Evolutionary conservation across 1,140 invertebrate genomes (phyloP).

Genomic region (Drosophila nebulosa): DNA sequence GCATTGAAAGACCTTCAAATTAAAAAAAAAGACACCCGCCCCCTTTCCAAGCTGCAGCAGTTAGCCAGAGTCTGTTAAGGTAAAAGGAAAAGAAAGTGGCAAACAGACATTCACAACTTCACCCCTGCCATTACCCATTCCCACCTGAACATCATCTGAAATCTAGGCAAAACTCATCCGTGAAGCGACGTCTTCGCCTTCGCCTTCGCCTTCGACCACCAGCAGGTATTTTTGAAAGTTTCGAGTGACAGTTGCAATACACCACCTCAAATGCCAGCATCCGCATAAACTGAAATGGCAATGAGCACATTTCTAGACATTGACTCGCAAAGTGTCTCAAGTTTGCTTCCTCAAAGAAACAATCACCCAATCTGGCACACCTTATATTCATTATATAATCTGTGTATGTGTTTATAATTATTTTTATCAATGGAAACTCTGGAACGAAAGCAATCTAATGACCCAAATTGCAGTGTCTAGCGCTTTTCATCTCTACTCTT

Average conservation of each 20-base stretch:
- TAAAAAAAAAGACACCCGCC: background rate
- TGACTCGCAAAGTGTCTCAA: background rate
- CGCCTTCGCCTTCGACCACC: background rate
- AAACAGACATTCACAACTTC: background rate
- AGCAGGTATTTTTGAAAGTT: conserved; percentile 23
- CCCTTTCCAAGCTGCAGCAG: background rate
- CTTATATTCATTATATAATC: background rate
- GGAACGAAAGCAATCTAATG: background rate
- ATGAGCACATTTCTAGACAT: background rate
- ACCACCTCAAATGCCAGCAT: background rate
- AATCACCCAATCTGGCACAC: background rate
- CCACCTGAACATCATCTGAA: background rate
- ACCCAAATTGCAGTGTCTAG: background rate
- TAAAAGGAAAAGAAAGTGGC: conserved; percentile 19
- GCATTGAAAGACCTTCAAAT: conserved; percentile 6
- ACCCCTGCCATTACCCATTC: background rate
- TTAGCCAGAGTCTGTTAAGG: background rate
- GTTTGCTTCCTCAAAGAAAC: background rate
- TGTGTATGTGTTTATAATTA: background rate
- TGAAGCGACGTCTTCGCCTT: background rate
- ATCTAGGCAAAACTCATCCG: conserved; percentile 1
- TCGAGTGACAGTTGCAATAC: conserved; percentile 1
- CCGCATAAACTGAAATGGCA: background rate
- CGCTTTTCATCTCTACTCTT: background rate
- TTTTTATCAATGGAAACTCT: background rate